Percentiles rank a stretch among this genome's conserved stretches.
Conservation (phyloP, 2,113 vertebrate species). For the Myocastor coypus region DNA sequence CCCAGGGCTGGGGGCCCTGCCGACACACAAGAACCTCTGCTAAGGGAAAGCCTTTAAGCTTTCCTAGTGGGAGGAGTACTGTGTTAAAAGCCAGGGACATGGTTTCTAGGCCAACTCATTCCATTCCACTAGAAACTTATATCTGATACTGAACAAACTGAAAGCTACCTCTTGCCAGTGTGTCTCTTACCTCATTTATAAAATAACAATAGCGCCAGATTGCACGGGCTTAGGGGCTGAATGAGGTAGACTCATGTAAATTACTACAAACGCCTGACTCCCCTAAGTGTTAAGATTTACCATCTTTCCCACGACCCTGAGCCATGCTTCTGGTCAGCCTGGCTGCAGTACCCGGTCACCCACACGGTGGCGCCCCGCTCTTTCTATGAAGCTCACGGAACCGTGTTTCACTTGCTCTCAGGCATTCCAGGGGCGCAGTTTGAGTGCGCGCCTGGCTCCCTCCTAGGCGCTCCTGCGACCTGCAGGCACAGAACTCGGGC, state of each 20-base stretch:
- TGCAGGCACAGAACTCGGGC: neutral
- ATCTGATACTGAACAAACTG: neutral
- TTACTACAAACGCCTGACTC: neutral
- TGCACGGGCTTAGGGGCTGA: neutral
- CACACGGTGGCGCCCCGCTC: neutral
- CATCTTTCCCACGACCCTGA: neutral
- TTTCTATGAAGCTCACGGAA: neutral
- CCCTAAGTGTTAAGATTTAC: neutral
- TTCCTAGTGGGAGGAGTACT: neutral
- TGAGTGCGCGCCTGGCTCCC: neutral
- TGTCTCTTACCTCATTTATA: neutral
- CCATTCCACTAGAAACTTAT: neutral
- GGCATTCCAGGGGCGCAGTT: neutral
- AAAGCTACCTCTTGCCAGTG: neutral
- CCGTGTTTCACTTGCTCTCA: neutral
- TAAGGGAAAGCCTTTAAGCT: neutral
- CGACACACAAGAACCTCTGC: neutral
- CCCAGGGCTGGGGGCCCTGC: neutral
- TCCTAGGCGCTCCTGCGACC: neutral
- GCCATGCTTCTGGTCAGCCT: neutral
- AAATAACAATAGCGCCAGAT: neutral
- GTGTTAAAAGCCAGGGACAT: neutral
- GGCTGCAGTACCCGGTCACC: neutral
- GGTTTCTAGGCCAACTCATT: neutral
- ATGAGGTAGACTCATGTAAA: neutral